These are phyloP conservation scores for Trichonephila inaurata DNA, from an alignment of 1,140 invertebrate genomes.

Conservation along the genomic window DNA sequence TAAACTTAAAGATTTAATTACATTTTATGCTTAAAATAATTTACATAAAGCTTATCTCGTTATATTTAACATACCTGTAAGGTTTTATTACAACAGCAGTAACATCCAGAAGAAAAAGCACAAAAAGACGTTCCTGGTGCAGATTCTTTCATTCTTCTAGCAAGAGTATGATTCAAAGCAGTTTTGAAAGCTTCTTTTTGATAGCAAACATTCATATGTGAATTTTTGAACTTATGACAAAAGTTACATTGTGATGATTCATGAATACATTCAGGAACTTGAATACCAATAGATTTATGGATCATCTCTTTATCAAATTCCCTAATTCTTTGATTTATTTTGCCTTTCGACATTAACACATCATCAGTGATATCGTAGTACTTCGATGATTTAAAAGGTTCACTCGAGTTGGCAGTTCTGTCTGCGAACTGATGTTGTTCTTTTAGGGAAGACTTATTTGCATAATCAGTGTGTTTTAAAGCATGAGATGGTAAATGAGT, in stretches of 20 bases:
- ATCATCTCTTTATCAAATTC: not conserved
- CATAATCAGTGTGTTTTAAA: not conserved
- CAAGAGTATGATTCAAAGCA: not conserved
- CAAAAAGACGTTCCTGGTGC: constrained; percentile 4
- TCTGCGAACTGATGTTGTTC: not conserved
- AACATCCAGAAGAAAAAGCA: constrained; percentile 13
- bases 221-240: not conserved
- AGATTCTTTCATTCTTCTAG: not conserved
- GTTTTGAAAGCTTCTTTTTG: constrained; percentile 9
- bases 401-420: not conserved
- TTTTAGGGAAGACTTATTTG: not conserved
- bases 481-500: not conserved
- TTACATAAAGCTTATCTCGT: not conserved
- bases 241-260: not conserved
- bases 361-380: not conserved
- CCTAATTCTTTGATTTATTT: not conserved
- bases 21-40: too few species aligned
- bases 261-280: not conserved
- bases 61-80: not conserved
- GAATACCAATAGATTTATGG: constrained; percentile 3
- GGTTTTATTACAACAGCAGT: constrained; percentile 18
- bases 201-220: not conserved
- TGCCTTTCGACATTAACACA: not conserved
- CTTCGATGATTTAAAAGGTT: not conserved
- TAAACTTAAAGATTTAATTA: too few species aligned